phyloP scores from a whole-genome alignment of 2,797 vertebrate species.

The Echeneis naucrates region DNA sequence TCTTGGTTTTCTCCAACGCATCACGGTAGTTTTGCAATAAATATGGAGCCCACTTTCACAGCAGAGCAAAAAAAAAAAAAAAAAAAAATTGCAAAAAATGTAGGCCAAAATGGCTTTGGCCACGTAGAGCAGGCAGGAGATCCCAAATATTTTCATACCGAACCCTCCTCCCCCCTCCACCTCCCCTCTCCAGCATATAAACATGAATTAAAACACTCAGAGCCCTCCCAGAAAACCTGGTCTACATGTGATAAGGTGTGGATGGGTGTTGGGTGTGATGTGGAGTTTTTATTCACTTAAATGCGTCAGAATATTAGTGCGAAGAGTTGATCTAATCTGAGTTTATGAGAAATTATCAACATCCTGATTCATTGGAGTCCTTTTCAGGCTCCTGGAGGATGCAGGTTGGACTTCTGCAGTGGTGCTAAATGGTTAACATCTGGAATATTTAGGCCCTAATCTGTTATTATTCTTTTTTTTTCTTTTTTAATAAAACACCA shows the following conservation, averaged over 20 bases:
- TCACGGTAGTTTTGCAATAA: not conserved
- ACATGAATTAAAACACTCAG: constrained; percentile 40
- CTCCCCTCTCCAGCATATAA: constrained; percentile 28
- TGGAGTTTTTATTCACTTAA: not conserved
- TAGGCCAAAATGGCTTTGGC: constrained; percentile 66
- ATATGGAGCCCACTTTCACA: not conserved
- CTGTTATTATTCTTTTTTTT: too few species aligned
- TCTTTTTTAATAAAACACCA: too few species aligned
- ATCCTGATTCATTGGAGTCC: too few species aligned
- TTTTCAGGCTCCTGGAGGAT: too few species aligned
- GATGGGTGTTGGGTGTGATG: not conserved
- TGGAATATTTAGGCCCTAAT: not conserved
- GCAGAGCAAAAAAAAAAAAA: not conserved
- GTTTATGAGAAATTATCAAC: not conserved
- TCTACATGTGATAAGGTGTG: not conserved
- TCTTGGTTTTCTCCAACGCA: not conserved
- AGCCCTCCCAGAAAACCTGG: not conserved
- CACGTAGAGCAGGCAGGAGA: constrained; percentile 65
- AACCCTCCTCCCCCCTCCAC: constrained; percentile 25
- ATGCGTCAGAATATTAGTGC: not conserved
- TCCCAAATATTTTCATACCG: constrained; percentile 59
- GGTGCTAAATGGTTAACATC: constrained; percentile 8
- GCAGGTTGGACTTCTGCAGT: constrained; percentile 13
- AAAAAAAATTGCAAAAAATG: constrained; percentile 25
- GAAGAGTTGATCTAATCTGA: not conserved